Base-by-base conservation (phyloP, 37 sponge, comb jelly and placozoan genomes). In the Oopsacas minuta region DNA sequence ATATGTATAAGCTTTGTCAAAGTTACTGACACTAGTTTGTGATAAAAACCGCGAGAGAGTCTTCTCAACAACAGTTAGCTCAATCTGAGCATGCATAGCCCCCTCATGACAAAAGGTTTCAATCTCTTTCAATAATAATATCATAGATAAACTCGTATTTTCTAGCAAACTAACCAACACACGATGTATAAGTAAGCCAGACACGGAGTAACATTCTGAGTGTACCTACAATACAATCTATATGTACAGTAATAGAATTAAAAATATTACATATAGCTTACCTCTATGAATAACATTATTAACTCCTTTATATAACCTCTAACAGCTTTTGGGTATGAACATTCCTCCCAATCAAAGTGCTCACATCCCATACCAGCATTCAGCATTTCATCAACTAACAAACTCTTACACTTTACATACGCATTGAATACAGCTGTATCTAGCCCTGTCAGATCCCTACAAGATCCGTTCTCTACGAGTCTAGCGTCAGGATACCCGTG, bases 261-360 rank as follows among this genome's bases (percentile, higher is more conserved):
- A 12, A 23, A 5, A 32, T 42, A 23, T 35, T 81, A 15, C 10
- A 23, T 10, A 52, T 20, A 83, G 34, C 39, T 5, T 83, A 93
- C 89, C 37, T 86, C 37, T 7, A 93, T 94, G 30, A 95, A 82
- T 34, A 87, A 85, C 82, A 91, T 37, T 23, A 95, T 39, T 5
- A 91, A 36, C 38, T 95, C 90, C 53, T 38, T 86, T 36, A 95
- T 53, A 46, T 93, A 95, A 22, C 53, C 85, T 0, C 94, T 83
- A 0, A 95, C 88, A 20, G 86, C 87, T 39, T 15, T 38, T 23
- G 90, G 90, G 25, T 53, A 36, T 1, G 81, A 22, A 30, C 89
- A 87, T 36, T 84, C 84, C 37, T 87, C 89, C 92, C 94, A 95
- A 86, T 93, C 89, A 82, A 92, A 95, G 38, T 86, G 38, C 75